Base-by-base conservation (phyloP, 1,140 invertebrate genomes). In the Megalopta genalis region DNA sequence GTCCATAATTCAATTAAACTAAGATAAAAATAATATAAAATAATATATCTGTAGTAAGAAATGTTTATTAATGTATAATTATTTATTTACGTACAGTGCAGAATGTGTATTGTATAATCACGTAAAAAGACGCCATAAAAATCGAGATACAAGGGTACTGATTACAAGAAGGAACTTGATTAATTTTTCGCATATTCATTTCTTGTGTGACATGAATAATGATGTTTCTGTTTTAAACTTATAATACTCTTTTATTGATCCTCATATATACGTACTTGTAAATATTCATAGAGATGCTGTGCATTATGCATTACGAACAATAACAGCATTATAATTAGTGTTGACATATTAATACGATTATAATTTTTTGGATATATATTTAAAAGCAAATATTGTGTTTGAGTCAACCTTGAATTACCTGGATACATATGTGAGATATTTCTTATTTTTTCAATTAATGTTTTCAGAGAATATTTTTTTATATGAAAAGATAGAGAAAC, bases 351-450 rank as follows among this genome's bases (percentile, higher is more conserved):
- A 3, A 63, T 10, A 63, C 14, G 12, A 37, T 37, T 12, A 46
- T 14, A 27, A n/a, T 64, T 64, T 39, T 39, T 64, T 3, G 4
- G 9, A 64, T n/a, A n/a, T 6, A 42, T 21, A 65, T 1, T 37
- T 23, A 10, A 39, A 65, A 14, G 5, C 21, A 42, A 65, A 65
- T 12, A 42, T n/a, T 42, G 0, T 10, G 2, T 46, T 67, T 39
- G 3, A 9, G 21, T 76, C 5, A 68, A 59, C 52, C 64, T 76
- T 59, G n/a, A 67, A 59, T 65, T 46, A 76, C 52, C 52, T 68
- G 62, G 32, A 49, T 74, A 37, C 0, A 23, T 0, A 18, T 67
- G 4, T 6, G 54, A 5, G 21, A 66, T 21, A 57, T 42, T 23
- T 68, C 21, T 57, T 12, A 59, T n/a, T 25, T 54, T 21, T 9